Base-by-base conservation (phyloP, 2,888 invertebrate species). In the Eupithecia vulgata region DNA sequence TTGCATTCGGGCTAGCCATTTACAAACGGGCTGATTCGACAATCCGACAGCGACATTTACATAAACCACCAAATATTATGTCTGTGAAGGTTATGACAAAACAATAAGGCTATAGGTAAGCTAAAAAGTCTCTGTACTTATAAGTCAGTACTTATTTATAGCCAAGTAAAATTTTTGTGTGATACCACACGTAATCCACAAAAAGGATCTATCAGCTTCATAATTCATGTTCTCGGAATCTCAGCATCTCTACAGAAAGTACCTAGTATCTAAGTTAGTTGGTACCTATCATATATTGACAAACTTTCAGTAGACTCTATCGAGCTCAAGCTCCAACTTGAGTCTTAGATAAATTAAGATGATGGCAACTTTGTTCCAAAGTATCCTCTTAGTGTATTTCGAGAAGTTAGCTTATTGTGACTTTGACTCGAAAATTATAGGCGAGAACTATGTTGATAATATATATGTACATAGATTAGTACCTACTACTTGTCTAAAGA, bases 221-320 rank as follows among this genome's bases (percentile, higher is more conserved):
- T 66, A 72, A 70, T 72, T 69, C 64, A 73, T 57, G 59, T 67
- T 25, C 64, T 40, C 48, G 71, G 70, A 71, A 73, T 73, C 69
- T 52, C 74, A 48, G 68, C 42, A 21, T 42, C 42, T 65, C n/a
- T 42, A 57, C 70, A 61, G 68, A 73, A 70, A 71, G 72, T 78
- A 80, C 57, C 12, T n/a, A 71, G 72, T 78, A 80, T 25, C 12
- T n/a, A 48, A n/a, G n/a, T 48, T 10, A 1, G 52, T 10, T 21
- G 17, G 52, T 35, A 62, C 81, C 81, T 81, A 81, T 87, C 87
- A 88, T 89, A 90, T 89, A 90, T 89, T 89, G 87, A 88, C 88
- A 85, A 88, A 87, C 82, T 87, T 85, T 79, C 77, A 71, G 72
- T 70, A 80, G 77, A 68, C 76, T 80, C 77, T 75, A 80, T 76